These are phyloP conservation scores for Drosophila seclusa DNA, from an alignment of 2,888 invertebrate species.

Conservation along the genomic window DNA sequence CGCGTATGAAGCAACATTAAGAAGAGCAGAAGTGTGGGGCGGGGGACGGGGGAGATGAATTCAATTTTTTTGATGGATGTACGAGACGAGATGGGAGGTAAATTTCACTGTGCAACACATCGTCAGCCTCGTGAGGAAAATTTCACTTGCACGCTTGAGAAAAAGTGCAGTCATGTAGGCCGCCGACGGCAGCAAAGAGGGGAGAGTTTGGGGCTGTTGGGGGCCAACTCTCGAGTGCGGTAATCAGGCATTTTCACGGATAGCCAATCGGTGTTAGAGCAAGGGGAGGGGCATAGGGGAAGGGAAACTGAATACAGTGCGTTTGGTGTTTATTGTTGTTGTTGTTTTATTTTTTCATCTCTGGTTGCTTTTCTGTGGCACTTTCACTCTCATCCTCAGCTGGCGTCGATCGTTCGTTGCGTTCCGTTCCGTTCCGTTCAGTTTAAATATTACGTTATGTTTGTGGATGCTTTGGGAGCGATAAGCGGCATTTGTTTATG, in stretches of 20 bases:
- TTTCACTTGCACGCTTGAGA: conserved; percentile 78
- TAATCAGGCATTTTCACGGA: conserved; percentile 64
- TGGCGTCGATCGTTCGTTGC: conserved; percentile 35
- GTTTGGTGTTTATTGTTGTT: conserved; percentile 71
- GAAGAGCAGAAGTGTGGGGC: not conserved
- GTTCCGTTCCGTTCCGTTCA: conserved; percentile 35
- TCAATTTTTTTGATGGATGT: conserved; percentile 11
- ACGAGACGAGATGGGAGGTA: conserved; percentile 57
- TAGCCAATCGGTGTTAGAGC: conserved; percentile 5
- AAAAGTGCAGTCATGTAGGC: conserved; percentile 62
- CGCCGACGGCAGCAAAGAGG: not conserved
- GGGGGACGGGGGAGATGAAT: not conserved
- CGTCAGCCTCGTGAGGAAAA: conserved; percentile 73
- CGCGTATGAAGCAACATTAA: conserved; percentile 16
- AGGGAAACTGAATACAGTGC: conserved; percentile 58
- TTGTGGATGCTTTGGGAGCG: conserved; percentile 39
- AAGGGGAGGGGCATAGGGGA: not conserved
- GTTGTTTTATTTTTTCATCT: conserved; percentile 23
- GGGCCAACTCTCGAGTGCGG: conserved; percentile 61
- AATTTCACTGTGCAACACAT: conserved; percentile 65
- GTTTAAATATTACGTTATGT: conserved; percentile 71
- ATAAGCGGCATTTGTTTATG: conserved; percentile 69
- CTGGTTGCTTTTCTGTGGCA: conserved; percentile 58
- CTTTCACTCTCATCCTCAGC: conserved; percentile 72
- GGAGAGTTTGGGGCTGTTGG: not conserved